Evolutionary conservation across 2,113 vertebrate genomes (phyloP).

Genomic region (Piliocolobus tephrosceles): DNA sequence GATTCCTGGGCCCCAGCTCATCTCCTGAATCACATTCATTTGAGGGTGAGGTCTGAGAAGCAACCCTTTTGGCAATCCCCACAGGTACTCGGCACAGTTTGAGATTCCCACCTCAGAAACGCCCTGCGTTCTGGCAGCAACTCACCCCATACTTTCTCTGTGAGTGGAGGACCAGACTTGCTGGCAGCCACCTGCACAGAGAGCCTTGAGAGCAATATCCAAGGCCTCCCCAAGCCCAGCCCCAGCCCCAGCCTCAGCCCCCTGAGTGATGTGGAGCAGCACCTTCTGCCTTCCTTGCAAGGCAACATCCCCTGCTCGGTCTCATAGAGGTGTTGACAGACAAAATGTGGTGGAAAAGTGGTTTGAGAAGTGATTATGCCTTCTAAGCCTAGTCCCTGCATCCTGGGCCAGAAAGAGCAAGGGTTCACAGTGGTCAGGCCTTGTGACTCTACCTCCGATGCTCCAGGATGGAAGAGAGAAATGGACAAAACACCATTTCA

Average conservation of each 20-base stretch:
- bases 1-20: neutral
- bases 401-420: neutral
- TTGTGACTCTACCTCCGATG: neutral
- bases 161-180: neutral
- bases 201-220: neutral
- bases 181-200: neutral
- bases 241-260: neutral
- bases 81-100: too few relatives aligned
- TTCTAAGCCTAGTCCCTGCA: neutral
- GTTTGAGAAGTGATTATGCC: neutral
- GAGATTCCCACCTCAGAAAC: neutral
- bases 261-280: neutral
- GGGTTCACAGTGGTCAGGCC: neutral
- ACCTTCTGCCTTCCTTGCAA: neutral
- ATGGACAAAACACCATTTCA: neutral
- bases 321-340: neutral
- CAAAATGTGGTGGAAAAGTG: neutral
- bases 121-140: neutral
- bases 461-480: neutral
- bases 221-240: neutral
- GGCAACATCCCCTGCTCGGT: neutral
- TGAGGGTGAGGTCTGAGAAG: neutral
- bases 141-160: neutral
- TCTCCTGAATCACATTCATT: neutral
- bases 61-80: fast-evolving